phyloP scores from a whole-genome alignment of 2,113 vertebrate genomes.

The Amblyornis subalaris region DNA sequence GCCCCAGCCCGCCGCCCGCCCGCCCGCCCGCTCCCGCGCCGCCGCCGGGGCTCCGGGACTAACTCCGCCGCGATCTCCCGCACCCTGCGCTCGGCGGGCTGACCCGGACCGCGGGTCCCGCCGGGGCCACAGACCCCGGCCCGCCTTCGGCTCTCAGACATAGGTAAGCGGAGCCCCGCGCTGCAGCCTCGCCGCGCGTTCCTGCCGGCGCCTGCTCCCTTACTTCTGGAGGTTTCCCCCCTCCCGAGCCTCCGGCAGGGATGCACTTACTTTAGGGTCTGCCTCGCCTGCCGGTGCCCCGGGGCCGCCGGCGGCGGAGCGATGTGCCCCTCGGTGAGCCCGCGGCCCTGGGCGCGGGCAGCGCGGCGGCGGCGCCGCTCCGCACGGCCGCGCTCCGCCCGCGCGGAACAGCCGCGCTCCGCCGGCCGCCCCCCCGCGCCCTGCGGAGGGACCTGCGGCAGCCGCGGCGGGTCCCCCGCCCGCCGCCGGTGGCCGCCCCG shows the following conservation, averaged over 20 bases:
- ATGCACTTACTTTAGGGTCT: not conserved
- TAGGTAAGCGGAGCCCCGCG: constrained; percentile 23
- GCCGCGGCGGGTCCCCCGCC: too few species aligned
- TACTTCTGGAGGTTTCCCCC: not conserved
- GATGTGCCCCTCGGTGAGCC: too few species aligned
- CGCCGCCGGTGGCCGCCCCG: not conserved
- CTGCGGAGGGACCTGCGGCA: too few species aligned
- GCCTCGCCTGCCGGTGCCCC: too few species aligned
- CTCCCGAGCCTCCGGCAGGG: not conserved
- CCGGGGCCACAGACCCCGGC: not conserved
- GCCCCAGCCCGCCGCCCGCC: not conserved
- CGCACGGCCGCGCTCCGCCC: too few species aligned
- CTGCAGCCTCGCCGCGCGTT: not conserved
- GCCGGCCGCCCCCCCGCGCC: too few species aligned
- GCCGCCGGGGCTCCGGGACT: not conserved
- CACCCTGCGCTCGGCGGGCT: not conserved
- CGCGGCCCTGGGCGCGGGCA: too few species aligned
- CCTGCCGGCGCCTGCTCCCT: not conserved
- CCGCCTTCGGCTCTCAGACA: not conserved
- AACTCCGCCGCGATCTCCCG: not conserved
- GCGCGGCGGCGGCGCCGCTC: too few species aligned
- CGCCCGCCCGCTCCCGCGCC: not conserved
- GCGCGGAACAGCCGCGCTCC: too few species aligned
- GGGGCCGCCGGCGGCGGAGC: too few species aligned
- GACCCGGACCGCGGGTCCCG: not conserved